Evolutionary conservation across 2,888 invertebrate genomes (phyloP), one percentile per base, ranked within the genome.

Genomic region (Drosophila koepferae): DNA sequence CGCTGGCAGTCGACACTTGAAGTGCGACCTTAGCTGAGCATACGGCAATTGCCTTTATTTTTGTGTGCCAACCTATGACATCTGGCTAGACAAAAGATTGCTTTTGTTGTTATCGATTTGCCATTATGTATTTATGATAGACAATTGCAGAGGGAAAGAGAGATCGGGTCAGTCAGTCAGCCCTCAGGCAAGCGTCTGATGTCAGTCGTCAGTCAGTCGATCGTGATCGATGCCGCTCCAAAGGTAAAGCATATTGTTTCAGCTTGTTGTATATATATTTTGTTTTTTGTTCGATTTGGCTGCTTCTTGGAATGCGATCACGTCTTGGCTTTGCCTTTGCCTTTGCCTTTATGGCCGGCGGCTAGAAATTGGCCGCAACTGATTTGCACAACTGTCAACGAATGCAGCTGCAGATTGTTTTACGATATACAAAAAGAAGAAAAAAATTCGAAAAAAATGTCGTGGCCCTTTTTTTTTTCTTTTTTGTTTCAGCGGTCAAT

Each of bases 191-290:
- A 60, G 41, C 72, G 68, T 85, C 71, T 73, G 89, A 86, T 89
- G 86, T 80, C 80, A 74, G 89, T 85, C 82, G 70, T 74, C 76
- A 72, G 77, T 75, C 73, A 54, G 77, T 28, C 71, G 59, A 90
- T 85, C 89, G 90, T 84, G 84, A 84, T 84, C 84, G 84, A 84
- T 85, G 85, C 76, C 81, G 77, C 77, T 77, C 77, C 72, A 78
- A 81, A 77, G 49, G 36, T n/a, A 63, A 56, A 53, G 62, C 64
- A 78, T 70, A 78, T 74, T 79, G 74, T 74, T 70, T 72, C 38
- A 28, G 49, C 38, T 40, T 3, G n/a, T 0, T 49, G 9, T 48
- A 28, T 28, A 10, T n/a, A 16, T 48, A n/a, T 51, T 23, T 20
- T 44, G 14, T 14, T 20, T 23, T 20, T 23, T 53, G 14, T 53